Evolutionary conservation across 2,113 vertebrate genomes (phyloP).

Genomic region (Pteruthius melanotis): DNA sequence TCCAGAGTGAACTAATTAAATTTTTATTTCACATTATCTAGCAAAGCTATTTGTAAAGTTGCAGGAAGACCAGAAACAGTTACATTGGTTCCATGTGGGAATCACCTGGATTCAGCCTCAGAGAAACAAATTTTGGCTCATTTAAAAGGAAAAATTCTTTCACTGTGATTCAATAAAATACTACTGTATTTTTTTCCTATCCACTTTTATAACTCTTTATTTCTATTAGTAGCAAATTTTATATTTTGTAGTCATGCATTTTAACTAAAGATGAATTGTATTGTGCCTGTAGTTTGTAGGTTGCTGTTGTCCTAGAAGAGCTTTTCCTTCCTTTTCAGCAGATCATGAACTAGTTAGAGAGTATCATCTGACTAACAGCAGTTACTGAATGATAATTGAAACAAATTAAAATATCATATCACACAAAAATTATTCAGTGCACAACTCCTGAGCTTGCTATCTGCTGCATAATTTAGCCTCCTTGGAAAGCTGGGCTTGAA

Average conservation of each 20-base stretch:
- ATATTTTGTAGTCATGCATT: background rate
- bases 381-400: background rate
- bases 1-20: background rate
- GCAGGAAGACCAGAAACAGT: background rate
- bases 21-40: background rate
- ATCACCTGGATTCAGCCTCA: background rate
- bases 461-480: slow-evolving; percentile 2
- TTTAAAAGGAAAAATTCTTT: background rate
- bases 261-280: background rate
- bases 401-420: background rate
- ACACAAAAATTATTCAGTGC: background rate
- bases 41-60: background rate
- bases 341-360: background rate
- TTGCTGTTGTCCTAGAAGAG: background rate
- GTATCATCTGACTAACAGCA: background rate
- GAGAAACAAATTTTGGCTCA: background rate
- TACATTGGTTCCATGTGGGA: background rate
- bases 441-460: background rate
- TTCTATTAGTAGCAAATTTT: background rate
- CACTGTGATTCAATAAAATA: background rate
- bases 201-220: background rate
- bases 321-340: background rate
- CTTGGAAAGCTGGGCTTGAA: slow-evolving; percentile 3
- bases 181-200: background rate
- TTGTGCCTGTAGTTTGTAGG: background rate